Evolutionary conservation across 2,113 vertebrate genomes (phyloP).

Genomic region (Apodemus speciosus): DNA sequence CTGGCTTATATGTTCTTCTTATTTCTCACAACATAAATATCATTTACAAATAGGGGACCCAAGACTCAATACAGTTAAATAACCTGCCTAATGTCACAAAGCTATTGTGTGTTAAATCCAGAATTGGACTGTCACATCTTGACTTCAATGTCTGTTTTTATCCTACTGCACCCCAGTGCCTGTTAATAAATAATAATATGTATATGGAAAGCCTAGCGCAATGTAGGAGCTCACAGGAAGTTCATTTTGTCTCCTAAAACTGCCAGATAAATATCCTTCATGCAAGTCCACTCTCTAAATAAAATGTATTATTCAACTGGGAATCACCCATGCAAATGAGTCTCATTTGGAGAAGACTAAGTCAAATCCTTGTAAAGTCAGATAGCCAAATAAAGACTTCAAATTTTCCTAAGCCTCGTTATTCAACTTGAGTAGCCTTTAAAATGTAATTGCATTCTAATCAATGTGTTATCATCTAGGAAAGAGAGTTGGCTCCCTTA

Average conservation of each 20-base stretch:
- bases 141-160: slow-evolving; percentile 32
- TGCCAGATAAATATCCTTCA: slow-evolving; percentile 49
- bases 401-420: slow-evolving; percentile 53
- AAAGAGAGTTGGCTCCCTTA: slow-evolving; percentile 49
- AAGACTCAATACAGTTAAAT: slow-evolving; percentile 34
- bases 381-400: slow-evolving; percentile 13
- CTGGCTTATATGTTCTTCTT: background rate
- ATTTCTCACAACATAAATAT: slow-evolving; percentile 51
- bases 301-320: slow-evolving; percentile 47
- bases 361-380: slow-evolving; percentile 44
- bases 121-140: slow-evolving; percentile 39
- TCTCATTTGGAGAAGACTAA: slow-evolving; percentile 52
- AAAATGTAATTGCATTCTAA: slow-evolving; percentile 61
- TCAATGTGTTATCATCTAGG: slow-evolving; percentile 48
- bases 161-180: background rate
- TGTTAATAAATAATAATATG: background rate
- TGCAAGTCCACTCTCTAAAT: slow-evolving; percentile 44
- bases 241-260: slow-evolving; percentile 39
- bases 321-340: slow-evolving; percentile 57
- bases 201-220: background rate
- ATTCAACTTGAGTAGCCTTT: slow-evolving; percentile 48
- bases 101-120: slow-evolving; percentile 8
- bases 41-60: slow-evolving; percentile 32
- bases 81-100: slow-evolving; percentile 42
- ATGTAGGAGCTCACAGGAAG: background rate